Percentiles rank a stretch among this genome's conserved stretches.
These are phyloP conservation scores for Andrena haemorrhoa DNA, from an alignment of 2,888 invertebrate species.

Conservation along the genomic window DNA sequence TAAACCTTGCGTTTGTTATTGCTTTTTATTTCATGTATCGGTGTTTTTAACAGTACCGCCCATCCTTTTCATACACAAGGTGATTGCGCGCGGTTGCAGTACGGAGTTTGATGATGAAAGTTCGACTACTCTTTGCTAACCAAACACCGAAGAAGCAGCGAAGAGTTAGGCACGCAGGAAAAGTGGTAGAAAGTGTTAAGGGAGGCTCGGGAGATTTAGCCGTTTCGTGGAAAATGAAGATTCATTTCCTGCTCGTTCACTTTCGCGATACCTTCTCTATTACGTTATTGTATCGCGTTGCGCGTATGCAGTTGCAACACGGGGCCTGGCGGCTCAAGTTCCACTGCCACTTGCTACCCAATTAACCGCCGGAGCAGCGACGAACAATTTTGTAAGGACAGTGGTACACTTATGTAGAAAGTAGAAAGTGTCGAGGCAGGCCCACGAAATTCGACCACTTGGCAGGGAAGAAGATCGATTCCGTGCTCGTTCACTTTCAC, in stretches of 20 bases:
- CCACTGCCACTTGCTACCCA: too few relatives aligned
- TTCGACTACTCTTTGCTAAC: too few relatives aligned
- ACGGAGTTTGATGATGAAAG: too few relatives aligned
- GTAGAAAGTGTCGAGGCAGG: background rate
- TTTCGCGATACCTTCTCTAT: conserved; percentile 21
- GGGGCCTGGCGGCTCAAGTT: too few relatives aligned
- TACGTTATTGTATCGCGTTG: background rate
- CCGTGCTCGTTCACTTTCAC: conserved; percentile 17
- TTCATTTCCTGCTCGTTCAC: conserved; percentile 24
- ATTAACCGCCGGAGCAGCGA: too few relatives aligned
- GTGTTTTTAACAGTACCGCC: too few relatives aligned
- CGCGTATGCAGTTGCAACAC: too few relatives aligned
- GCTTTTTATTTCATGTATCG: too few relatives aligned
- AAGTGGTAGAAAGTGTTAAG: background rate
- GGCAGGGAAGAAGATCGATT: conserved; percentile 27
- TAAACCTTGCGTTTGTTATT: too few relatives aligned
- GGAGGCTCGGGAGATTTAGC: background rate
- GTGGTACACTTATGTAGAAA: background rate
- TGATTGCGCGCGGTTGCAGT: too few relatives aligned
- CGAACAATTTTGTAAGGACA: too few relatives aligned
- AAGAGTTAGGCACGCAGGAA: background rate
- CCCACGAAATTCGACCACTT: background rate
- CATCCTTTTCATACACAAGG: too few relatives aligned
- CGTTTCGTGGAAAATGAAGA: conserved; percentile 6
- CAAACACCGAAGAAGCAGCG: background rate